These are phyloP conservation scores for Puma concolor DNA, from an alignment of 2,113 vertebrate genomes.

Conservation along the genomic window DNA sequence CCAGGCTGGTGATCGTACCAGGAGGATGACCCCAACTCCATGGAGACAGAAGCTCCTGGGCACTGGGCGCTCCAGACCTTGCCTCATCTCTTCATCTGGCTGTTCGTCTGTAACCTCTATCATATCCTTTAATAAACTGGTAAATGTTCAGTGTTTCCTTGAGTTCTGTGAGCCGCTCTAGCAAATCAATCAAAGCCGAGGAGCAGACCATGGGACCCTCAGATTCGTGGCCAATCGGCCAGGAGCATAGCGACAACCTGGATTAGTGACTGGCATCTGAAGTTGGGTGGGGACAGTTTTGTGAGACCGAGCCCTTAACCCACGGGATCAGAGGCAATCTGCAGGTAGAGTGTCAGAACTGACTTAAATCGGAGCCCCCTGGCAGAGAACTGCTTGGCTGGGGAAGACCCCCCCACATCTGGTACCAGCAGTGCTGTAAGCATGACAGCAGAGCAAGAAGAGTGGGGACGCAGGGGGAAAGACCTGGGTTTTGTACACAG, in stretches of 20 bases:
- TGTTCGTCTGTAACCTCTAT: neutral
- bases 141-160: no score
- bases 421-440: neutral
- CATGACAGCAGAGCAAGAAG: neutral
- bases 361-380: neutral
- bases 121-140: neutral
- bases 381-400: neutral
- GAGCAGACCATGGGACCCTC: neutral
- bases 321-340: neutral
- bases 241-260: neutral
- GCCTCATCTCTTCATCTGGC: neutral
- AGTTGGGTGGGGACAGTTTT: neutral
- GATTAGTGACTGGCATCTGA: neutral
- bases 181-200: neutral
- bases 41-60: neutral
- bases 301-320: neutral
- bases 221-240: neutral
- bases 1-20: neutral
- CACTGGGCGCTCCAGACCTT: no score
- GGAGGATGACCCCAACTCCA: neutral
- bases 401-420: no score
- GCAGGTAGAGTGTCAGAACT: neutral
- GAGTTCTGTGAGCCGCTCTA: neutral
- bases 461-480: neutral
- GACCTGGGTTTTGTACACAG: neutral